Base-by-base conservation (phyloP, 2,113 vertebrate species). In the Hydrolagus affinis region DNA sequence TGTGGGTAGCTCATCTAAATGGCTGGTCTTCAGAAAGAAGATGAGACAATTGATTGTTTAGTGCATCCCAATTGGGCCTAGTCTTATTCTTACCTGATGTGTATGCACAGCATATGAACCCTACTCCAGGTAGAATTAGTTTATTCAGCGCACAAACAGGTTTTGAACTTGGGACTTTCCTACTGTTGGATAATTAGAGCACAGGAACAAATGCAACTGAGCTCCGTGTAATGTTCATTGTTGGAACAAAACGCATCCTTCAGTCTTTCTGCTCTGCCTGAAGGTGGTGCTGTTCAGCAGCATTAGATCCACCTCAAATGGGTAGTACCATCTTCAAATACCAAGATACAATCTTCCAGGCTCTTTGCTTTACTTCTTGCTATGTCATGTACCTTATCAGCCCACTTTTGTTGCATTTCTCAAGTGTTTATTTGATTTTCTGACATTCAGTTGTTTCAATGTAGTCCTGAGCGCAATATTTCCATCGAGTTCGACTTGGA, bases 261-360 rank as follows among this genome's bases (percentile, higher is more conserved):
- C n/a, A 6, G 57, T 30, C 9, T 78, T 78, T 17, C n/a, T n/a
- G 25, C 4, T 80, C 59, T 62, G 23, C 56, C 76, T 80, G 59
- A 17, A 64, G 76, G 28, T 80, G 76, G 76, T 28, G 59, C 76
- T 64, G 76, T 80, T 80, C 23, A 62, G 11, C 76, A 80, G 76
- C 23, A 30, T 28, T 64, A 62, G n/a, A 64, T 11, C 11, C 12
- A 73, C 12, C 23, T 80, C 59, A 80, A 3, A 2, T 0, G 64
- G 9, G 23, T 0, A 80, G 14, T n/a, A 80, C 59, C 6, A 80
- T 17, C 57, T 62, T 60, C n/a, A 12, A 25, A 11, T 23, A 62
- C 62, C 56, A 25, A 30, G 10, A 25, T 62, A 15, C 6, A 28
- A 3, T 8, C 57, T 80, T 80, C 57, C 59, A 62, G 59, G 57